Evolutionary conservation across 2,113 vertebrate genomes (phyloP).

Genomic region (Festucalex cinctus): DNA sequence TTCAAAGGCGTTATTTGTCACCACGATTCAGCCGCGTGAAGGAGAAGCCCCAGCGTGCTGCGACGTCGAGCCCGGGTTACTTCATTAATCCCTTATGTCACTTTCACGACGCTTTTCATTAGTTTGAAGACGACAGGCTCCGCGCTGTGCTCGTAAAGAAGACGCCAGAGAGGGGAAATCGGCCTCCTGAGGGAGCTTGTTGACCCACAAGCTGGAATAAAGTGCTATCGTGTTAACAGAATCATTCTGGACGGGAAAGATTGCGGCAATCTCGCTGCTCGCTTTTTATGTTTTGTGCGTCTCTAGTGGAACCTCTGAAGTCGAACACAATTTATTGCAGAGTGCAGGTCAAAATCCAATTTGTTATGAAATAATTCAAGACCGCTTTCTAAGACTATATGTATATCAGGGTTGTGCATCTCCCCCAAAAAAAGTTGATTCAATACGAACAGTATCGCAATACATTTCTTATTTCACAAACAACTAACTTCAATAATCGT

Average conservation of each 20-base stretch:
- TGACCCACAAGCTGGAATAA: slow-evolving; percentile 4
- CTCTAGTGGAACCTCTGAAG: neutral
- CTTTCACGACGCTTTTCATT: slow-evolving; percentile 90
- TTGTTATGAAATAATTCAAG: neutral
- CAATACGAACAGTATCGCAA: too few relatives aligned
- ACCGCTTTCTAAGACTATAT: too few relatives aligned
- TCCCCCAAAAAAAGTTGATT: too few relatives aligned
- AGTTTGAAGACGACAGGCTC: slow-evolving; percentile 90
- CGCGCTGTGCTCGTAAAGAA: slow-evolving; percentile 48
- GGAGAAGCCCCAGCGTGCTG: slow-evolving; percentile 71
- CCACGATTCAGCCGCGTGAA: slow-evolving; percentile 79
- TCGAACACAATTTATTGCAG: neutral
- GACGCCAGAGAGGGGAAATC: neutral
- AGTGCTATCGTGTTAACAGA: slow-evolving; percentile 7
- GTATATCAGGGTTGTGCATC: too few relatives aligned
- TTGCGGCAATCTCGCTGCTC: slow-evolving; percentile 5
- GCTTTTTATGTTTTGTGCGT: slow-evolving; percentile 6
- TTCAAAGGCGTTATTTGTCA: slow-evolving; percentile 89
- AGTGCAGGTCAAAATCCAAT: neutral
- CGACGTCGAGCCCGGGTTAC: slow-evolving; percentile 76
- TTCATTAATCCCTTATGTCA: slow-evolving; percentile 99
- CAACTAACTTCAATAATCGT: neutral
- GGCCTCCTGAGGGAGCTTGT: neutral
- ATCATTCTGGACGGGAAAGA: slow-evolving; percentile 12
- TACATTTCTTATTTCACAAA: neutral